Conservation (phyloP, 2,113 vertebrate species). For the Pandion haliaetus region DNA sequence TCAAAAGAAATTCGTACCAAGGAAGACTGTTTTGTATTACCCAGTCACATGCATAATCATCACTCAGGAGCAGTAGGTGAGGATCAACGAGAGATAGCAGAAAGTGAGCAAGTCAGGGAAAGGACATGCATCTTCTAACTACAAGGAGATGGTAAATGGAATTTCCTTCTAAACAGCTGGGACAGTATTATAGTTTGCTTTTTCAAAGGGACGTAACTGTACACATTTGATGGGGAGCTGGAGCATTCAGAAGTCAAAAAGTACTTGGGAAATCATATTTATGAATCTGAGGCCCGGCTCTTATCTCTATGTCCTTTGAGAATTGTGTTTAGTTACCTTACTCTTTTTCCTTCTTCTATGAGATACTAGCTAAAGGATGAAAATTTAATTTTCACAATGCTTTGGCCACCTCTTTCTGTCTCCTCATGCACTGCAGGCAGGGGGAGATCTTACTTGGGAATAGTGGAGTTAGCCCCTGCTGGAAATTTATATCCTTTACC, state of each 20-base stretch:
- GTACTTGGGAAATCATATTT: background rate
- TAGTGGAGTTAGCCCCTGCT: background rate
- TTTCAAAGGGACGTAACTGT: background rate
- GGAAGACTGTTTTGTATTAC: background rate
- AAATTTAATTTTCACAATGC: background rate
- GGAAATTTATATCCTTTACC: background rate
- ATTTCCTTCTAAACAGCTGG: background rate
- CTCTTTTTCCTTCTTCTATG: background rate
- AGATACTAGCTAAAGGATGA: background rate
- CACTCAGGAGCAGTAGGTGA: background rate
- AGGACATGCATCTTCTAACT: background rate
- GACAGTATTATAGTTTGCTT: background rate
- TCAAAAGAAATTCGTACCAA: background rate
- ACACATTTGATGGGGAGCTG: background rate
- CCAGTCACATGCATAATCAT: background rate
- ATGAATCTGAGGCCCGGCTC: background rate
- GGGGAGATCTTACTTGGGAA: background rate
- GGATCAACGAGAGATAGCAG: background rate
- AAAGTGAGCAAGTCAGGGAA: background rate
- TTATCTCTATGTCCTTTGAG: background rate
- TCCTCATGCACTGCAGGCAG: background rate
- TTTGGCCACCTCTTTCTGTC: background rate
- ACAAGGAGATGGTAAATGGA: background rate
- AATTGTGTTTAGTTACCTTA: background rate
- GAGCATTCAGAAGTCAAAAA: background rate